These are phyloP conservation scores for Psococerastis gibbosa DNA, from an alignment of 2,888 invertebrate genomes.

Conservation along the genomic window DNA sequence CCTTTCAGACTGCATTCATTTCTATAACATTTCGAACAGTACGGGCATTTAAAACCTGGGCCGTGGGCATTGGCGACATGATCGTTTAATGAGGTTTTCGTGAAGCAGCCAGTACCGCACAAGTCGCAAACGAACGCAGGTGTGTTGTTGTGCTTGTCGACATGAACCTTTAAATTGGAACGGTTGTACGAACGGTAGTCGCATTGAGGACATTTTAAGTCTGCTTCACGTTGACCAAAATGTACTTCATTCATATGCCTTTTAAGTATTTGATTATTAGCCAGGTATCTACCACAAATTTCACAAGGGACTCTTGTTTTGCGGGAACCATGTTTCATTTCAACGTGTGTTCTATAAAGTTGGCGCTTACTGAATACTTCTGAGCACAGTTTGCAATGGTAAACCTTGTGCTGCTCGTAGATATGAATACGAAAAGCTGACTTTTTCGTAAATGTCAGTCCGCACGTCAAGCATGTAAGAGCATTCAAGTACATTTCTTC, in stretches of 20 bases:
- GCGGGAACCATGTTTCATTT: not conserved
- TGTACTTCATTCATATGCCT: conserved; percentile 5
- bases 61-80: conserved; percentile 6
- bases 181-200: conserved; percentile 6
- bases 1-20: conserved; percentile 6
- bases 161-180: conserved; percentile 7
- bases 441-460: not conserved
- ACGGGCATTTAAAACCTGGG: conserved; percentile 2
- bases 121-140: conserved; percentile 7
- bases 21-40: conserved; percentile 1
- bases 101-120: conserved; percentile 7
- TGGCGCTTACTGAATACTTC: conserved; percentile 2
- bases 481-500: not conserved
- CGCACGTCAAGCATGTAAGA: not conserved
- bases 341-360: conserved; percentile 1
- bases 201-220: conserved; percentile 6
- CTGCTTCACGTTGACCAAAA: conserved; percentile 6
- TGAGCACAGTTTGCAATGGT: conserved; percentile 6
- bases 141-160: conserved; percentile 8
- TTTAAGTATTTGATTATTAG: conserved; percentile 5
- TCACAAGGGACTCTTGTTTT: conserved; percentile 7
- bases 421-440: conserved; percentile 7
- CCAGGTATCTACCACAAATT: not conserved
- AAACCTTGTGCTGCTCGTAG: conserved; percentile 5
- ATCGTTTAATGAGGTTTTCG: conserved; percentile 5